Base-by-base conservation (phyloP, 2,113 vertebrate species). In the Ciconia stormi region DNA sequence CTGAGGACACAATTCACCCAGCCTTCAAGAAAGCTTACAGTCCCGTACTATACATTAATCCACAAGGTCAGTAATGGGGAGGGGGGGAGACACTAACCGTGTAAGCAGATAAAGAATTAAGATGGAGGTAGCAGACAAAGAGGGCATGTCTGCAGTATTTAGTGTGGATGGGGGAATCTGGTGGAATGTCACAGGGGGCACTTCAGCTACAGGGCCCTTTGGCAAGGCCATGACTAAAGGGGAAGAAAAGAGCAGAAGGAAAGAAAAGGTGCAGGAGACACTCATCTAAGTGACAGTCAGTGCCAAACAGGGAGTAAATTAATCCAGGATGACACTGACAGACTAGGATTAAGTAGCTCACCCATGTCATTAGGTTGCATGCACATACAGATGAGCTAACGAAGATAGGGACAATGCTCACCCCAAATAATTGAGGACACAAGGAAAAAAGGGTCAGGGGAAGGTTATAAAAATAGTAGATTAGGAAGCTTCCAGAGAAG, bases 11-110 rank as follows among this genome's bases (percentile, higher is more conserved):
- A 97, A 97, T 97, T 97, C 96, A 96, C 83, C 96, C 93, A 97
- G 96, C 93, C 96, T 94, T 97, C 96, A 97, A 97, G 96, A 97
- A 97, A 97, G 97, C 97, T 97, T 97, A 97, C 78, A 46, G 97
- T 93, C 89, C 92, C 47, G 67, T 80, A 89, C 94, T 97, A 96
- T 94, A 97, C 94, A 96, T 97, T 97, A 97, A 97, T 97, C 96
- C 96, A 95, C 96, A 96, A 97, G 95, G 96, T 96, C 96, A 97
- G 93, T 86, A 96, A 87, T 94, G 93, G 94, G 89, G 74, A 55
- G 91, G 94, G 62, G 67, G 83, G 87, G 70, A 92, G 90, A 66
- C 95, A 79, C 83, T 20, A 84, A 79, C 95, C 42, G 3, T 91
- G 58, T 96, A 96, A 97, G 94, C 90, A 96, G 95, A 96, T 96